Percentiles rank a stretch among this genome's conserved stretches.
Evolutionary conservation across 1,140 invertebrate genomes (phyloP).

Genomic region (Ditylenchus dipsaci): DNA sequence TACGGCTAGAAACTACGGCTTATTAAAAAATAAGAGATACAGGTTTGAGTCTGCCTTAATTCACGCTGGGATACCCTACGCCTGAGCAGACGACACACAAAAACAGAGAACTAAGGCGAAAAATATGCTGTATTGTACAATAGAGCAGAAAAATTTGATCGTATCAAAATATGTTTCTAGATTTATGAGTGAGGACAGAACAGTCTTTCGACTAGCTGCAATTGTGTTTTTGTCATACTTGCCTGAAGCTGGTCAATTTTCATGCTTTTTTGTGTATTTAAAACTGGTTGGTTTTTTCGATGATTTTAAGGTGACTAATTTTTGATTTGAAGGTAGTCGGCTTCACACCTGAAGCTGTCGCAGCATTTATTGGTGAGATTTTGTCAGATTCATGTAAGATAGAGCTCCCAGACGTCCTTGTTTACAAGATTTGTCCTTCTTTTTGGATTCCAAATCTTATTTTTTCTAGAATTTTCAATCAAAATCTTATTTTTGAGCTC

Average conservation of each 20-base stretch:
- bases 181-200: conserved; percentile 82
- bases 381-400: too few relatives aligned
- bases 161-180: background rate
- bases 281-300: conserved; percentile 70
- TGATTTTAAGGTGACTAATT: background rate
- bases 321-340: conserved; percentile 73
- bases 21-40: too few relatives aligned
- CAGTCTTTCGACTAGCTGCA: conserved; percentile 90
- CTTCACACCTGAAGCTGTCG: conserved; percentile 87
- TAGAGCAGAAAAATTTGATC: background rate
- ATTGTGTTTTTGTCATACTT: conserved; percentile 95
- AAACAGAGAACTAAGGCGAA: too few relatives aligned
- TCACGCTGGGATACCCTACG: too few relatives aligned
- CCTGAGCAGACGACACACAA: too few relatives aligned
- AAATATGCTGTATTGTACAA: background rate
- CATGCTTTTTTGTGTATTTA: conserved; percentile 98
- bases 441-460: too few relatives aligned
- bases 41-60: too few relatives aligned
- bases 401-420: too few relatives aligned
- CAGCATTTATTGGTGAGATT: conserved; percentile 80
- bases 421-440: too few relatives aligned
- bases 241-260: conserved; percentile 95
- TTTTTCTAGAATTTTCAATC: too few relatives aligned
- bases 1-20: too few relatives aligned
- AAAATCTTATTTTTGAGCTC: too few relatives aligned